Base-by-base conservation (phyloP, 2,113 vertebrate species). In the Camelus bactrianus region DNA sequence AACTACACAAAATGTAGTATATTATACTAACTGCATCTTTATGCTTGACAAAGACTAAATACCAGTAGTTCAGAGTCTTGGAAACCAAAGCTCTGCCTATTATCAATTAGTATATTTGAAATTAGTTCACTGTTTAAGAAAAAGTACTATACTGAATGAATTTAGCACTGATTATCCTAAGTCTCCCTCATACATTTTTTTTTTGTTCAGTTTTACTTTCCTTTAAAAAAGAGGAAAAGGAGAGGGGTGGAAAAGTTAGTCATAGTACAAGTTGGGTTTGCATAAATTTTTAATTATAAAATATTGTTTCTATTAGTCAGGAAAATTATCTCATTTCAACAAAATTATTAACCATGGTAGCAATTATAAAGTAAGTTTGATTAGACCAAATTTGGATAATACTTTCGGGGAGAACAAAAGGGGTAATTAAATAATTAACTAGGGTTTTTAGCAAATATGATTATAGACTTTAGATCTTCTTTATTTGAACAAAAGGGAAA, bases 361-460 rank as follows among this genome's bases (percentile, higher is more conserved):
- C 12, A 96, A 90, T 87, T 96, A 87, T 2, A 88, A 19, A 81
- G 22, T 93, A 9, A 82, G 24, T 93, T 91, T 67, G 35, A 75
- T 64, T 62, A 80, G 5, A 75, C 13, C 2, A 69, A 92, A 48
- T 1, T 42, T 76, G 62, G 26, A 77, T 11, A 92, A 80, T 38
- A 80, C 4, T 60, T 87, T 76, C 11, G 14, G 13, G 70, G 14
- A 35, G 77, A 88, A 84, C 3, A 72, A 70, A 85, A 65, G 32
- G 3, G 30, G 11, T 54, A 52, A 60, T 35, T 42, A 86, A 70
- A 54, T 80, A 20, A 89, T 67, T 93, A 95, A 62, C 54, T 0
- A 86, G 16, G 8, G 82, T 77, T 95, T 96, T 82, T 42, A 90
- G 15, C 1, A 97, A 75, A 89, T 64, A 64, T 67, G 82, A 76